phyloP scores from a whole-genome alignment of 2,797 vertebrate genomes.

The Intellagama lesueurii region DNA sequence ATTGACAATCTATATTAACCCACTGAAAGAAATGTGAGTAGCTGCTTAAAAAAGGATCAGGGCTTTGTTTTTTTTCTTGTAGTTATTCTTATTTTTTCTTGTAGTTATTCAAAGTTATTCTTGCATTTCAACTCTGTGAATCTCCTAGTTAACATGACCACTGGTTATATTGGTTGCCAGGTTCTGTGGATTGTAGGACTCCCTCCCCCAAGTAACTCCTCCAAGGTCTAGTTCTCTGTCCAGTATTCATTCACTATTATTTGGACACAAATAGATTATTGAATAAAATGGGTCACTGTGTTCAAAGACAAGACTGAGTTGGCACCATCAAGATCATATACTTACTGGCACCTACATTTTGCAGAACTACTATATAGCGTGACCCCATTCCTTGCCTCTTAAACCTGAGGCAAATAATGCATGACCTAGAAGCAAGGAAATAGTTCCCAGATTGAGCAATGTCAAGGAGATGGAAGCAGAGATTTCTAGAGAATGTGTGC shows the following conservation, averaged over 20 bases:
- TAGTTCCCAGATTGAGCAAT: not conserved
- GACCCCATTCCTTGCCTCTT: constrained; percentile 20
- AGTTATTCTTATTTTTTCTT: too few species aligned
- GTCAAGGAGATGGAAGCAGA: not conserved
- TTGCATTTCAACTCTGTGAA: too few species aligned
- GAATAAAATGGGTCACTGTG: not conserved
- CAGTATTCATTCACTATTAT: not conserved
- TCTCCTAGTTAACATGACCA: too few species aligned
- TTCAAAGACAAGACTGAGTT: constrained; percentile 48
- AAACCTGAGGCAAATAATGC: not conserved
- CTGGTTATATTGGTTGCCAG: too few species aligned
- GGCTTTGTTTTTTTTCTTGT: too few species aligned
- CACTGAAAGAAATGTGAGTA: not conserved
- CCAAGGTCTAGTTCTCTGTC: too few species aligned
- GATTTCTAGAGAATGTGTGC: fast-evolving
- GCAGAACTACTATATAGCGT: not conserved
- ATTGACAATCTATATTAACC: not conserved
- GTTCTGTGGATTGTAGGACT: too few species aligned
- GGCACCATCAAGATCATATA: constrained; percentile 30
- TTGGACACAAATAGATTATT: not conserved
- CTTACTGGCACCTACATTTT: constrained; percentile 47
- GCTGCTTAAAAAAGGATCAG: not conserved
- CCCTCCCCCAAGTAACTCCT: too few species aligned
- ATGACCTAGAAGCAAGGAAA: constrained; percentile 3
- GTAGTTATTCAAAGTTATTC: too few species aligned